Evolutionary conservation across 2,888 invertebrate genomes (phyloP).

Genomic region (Nemotelus pantherinus): DNA sequence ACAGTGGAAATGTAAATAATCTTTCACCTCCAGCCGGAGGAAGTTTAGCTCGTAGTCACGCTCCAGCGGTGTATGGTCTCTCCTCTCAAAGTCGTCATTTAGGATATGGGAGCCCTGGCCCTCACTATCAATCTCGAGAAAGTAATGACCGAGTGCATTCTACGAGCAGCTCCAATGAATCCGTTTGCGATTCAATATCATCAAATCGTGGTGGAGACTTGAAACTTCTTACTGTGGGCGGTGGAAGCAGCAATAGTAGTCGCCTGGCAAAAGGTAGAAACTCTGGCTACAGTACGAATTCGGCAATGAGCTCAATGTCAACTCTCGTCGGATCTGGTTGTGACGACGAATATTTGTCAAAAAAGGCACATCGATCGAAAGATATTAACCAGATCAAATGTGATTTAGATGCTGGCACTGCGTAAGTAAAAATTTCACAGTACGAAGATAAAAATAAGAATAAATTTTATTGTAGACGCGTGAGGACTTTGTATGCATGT

Average conservation of each 20-base stretch:
- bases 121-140: slow-evolving; percentile 60
- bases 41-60: slow-evolving; percentile 58
- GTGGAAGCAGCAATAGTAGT: slow-evolving; percentile 45
- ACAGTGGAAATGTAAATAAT: slow-evolving; percentile 60
- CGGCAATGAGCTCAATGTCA: slow-evolving; percentile 48
- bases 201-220: slow-evolving; percentile 67
- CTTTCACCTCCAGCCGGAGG: slow-evolving; percentile 60
- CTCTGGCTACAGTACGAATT: slow-evolving; percentile 36
- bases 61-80: slow-evolving; percentile 53
- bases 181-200: slow-evolving; percentile 76
- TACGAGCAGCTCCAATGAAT: slow-evolving; percentile 87
- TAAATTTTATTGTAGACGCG: slow-evolving; percentile 70
- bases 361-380: slow-evolving; percentile 70
- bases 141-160: slow-evolving; percentile 61
- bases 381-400: slow-evolving; percentile 63
- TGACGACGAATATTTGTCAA: slow-evolving; percentile 61
- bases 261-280: slow-evolving; percentile 45
- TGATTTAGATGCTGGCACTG: slow-evolving; percentile 62
- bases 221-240: slow-evolving; percentile 55
- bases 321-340: slow-evolving; percentile 50
- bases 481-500: slow-evolving; percentile 94
- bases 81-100: slow-evolving; percentile 55
- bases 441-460: neutral
- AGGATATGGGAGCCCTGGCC: slow-evolving; percentile 55
- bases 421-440: slow-evolving; percentile 57